Conservation (phyloP, 1,140 invertebrate species). For the Temnothorax curvispinosus region DNA sequence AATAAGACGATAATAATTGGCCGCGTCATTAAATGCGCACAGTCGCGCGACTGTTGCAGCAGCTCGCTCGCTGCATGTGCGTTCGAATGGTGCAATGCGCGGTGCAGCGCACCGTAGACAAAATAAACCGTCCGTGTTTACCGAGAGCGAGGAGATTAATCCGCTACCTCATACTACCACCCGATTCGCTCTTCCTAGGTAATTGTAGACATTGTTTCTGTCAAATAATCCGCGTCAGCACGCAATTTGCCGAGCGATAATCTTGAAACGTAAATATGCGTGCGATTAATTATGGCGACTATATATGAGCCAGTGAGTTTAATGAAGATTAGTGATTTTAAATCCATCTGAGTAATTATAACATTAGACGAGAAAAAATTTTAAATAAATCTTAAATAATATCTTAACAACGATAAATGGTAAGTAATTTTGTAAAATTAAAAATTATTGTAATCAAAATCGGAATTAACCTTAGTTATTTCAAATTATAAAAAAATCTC, state of each 20-base stretch:
- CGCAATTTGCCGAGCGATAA: conserved; percentile 22
- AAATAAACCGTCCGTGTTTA: conserved; percentile 74
- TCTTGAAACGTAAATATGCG: conserved; percentile 23
- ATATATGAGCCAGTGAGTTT: not conserved
- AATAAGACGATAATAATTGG: conserved; percentile 76
- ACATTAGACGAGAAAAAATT: not conserved
- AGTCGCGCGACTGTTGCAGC: conserved; percentile 63
- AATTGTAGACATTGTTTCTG: conserved; percentile 65
- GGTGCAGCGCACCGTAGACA: conserved; percentile 50
- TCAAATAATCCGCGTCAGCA: conserved; percentile 61
- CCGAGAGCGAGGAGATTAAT: conserved; percentile 68
- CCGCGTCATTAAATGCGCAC: conserved; percentile 75
- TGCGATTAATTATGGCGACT: conserved; percentile 11
- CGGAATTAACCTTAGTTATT: not conserved
- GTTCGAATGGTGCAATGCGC: not conserved
- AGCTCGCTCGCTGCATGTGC: not conserved
- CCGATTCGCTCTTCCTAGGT: conserved; percentile 53
- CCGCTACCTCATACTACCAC: conserved; percentile 38
- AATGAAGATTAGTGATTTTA: not conserved
- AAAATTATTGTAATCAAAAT: not conserved
- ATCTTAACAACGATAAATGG: not conserved
- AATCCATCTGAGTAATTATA: not conserved
- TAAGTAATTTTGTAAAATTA: not conserved
- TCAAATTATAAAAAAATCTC: not conserved
- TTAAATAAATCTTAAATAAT: not conserved